Evolutionary conservation across 1,140 invertebrate genomes (phyloP), one percentile per base, ranked within the genome.

Genomic region (Conus betulinus): DNA sequence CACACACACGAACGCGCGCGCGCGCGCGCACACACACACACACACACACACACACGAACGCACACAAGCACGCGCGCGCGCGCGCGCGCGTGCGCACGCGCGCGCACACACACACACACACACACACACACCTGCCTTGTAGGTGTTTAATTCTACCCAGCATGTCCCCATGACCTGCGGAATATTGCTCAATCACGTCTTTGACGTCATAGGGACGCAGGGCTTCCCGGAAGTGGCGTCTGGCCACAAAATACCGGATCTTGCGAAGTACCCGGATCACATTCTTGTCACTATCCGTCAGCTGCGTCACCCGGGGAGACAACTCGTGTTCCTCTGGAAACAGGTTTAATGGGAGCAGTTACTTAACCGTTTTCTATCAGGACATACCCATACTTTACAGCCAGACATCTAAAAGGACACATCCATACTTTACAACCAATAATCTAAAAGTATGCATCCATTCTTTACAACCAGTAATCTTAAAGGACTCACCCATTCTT

Each of bases 111-210:
- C 15, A 60, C 57, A 60, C 23, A 71, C 57, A 60, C 57, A 60
- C 8, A 60, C 57, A 8, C 57, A 71, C 67, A 6, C 67, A 98
- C 98, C 97, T 97, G 96, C 96, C 96, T 95, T 98, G 98, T 88
- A 98, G 96, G 95, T 97, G 97, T 96, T 98, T 98, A 89, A 98
- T 97, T 95, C 98, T 96, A 92, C 97, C 97, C 92, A 98, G 96
- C 93, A 98, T 97, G 95, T 98, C 98, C 87, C 98, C 97, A 96
- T 99, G 98, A 87, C 98, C 98, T n/a, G 98, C 98, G 81, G 97
- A 98, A 96, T 98, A 99, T 95, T 99, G 98, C 96, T 99, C 98
- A 94, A 99, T 99, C 90, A 99, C 98, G 96, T 99, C 98, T 96
- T 99, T 98, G 91, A 99, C 98, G 96, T 99, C 98, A 96, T 99